Base-by-base conservation (phyloP, 2,888 invertebrate species). In the Heliconius ismenius region DNA sequence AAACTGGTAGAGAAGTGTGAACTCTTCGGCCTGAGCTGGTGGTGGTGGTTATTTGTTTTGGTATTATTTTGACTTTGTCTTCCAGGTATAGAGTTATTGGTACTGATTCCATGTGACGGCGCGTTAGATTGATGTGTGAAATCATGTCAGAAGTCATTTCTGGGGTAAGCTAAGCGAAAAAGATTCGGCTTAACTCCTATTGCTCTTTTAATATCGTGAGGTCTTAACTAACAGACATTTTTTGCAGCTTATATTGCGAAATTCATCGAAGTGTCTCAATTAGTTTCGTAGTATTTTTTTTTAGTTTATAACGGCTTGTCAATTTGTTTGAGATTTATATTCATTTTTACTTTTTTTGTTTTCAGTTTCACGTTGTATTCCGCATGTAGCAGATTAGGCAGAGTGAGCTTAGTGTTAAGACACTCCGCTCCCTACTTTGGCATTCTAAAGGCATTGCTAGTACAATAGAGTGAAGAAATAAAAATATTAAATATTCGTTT, bases 1-100 rank as follows among this genome's bases (percentile, higher is more conserved):
- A 85, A 83, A 65, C 67, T 63, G 73, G 69, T 74, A 78, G 78
- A 79, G 76, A 77, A 83, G 83, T 80, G 83, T 83, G 81, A 83
- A 82, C 76, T 77, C 70, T 80, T 81, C 80, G 78, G 76, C 81
- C 74, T 79, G 74, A 75, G 68, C 79, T 75, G 73, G 73, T 63
- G 75, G 75, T 75, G 73, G 76, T 63, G 74, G 76, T 79, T 70
- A 54, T n/a, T 75, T 77, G 67, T 39, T 67, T 67, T 32, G 64
- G 36, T 73, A 65, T 76, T 78, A 68, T 76, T 78, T 78, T 77
- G 77, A 81, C 76, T 54, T 70, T 58, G 32, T 70, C 24, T 58
- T 70, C 70, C 70, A 54, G 15, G 28, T 36, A 67, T 65, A 58
- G 32, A 58, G n/a, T 70, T 70, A 54, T 70, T 70, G 69, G 54